These are phyloP conservation scores for Galemys pyrenaicus DNA, from an alignment of 2,113 vertebrate genomes.

Conservation along the genomic window DNA sequence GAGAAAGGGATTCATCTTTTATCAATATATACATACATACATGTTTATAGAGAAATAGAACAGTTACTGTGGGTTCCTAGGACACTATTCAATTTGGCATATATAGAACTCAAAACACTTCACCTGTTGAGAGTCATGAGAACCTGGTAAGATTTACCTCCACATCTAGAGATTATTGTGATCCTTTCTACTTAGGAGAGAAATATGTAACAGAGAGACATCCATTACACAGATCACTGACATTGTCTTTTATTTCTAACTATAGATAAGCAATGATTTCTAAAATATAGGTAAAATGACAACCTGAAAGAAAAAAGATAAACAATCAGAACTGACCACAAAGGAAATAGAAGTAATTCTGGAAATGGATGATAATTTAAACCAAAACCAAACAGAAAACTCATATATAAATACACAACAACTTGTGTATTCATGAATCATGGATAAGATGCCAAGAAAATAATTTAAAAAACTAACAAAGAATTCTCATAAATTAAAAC, in stretches of 20 bases:
- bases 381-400: neutral
- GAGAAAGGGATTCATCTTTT: neutral
- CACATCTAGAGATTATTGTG: neutral
- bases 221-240: neutral
- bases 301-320: neutral
- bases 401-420: neutral
- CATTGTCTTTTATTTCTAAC: conserved; percentile 14
- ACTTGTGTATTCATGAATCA: neutral
- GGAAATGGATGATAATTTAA: conserved; percentile 37
- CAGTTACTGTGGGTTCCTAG: neutral
- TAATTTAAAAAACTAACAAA: neutral
- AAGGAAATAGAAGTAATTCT: conserved; percentile 39
- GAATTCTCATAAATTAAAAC: conserved; percentile 36
- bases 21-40: neutral
- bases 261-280: conserved; percentile 26
- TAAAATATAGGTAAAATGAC: conserved; percentile 30
- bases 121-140: neutral
- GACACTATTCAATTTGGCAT: neutral
- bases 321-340: neutral
- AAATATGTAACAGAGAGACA: neutral
- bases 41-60: neutral
- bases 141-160: neutral
- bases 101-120: neutral
- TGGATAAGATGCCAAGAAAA: conserved; percentile 9
- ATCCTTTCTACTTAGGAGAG: neutral